Conservation (phyloP, 2,888 invertebrate genomes). For the Steinernema hermaphroditum region DNA sequence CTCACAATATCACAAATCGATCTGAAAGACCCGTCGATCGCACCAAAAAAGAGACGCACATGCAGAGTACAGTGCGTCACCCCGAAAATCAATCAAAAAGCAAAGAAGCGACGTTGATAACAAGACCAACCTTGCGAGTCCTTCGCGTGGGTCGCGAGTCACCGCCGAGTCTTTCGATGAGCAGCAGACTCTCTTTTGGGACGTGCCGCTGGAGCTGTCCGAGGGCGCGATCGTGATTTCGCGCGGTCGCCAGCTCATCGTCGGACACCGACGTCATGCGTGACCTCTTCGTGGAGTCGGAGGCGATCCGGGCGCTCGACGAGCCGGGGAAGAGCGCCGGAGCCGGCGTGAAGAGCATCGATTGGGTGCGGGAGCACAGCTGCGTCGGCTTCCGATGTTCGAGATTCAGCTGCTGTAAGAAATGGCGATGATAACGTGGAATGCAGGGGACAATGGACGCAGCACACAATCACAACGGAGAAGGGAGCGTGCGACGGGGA, state of each 20-base stretch:
- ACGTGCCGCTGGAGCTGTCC: not conserved
- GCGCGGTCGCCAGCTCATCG: slow-evolving; percentile 8
- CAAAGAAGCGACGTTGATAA: not conserved
- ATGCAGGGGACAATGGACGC: not conserved
- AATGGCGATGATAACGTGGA: slow-evolving; percentile 1
- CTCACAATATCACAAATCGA: no score
- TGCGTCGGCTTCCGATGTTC: not conserved
- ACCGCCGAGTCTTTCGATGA: slow-evolving; percentile 17
- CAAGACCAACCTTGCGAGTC: not conserved
- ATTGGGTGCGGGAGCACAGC: not conserved
- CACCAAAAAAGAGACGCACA: no score
- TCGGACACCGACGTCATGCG: not conserved
- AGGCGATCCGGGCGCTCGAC: not conserved
- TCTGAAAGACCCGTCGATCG: no score
- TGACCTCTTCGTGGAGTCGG: not conserved
- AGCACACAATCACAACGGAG: not conserved
- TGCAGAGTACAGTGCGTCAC: no score
- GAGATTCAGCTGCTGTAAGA: not conserved
- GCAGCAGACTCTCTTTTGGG: slow-evolving; percentile 2
- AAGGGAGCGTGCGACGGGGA: not conserved
- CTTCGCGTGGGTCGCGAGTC: not conserved
- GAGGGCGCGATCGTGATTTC: not conserved
- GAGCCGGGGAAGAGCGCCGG: not conserved
- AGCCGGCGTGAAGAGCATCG: slow-evolving; percentile 22
- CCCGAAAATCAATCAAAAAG: not conserved